Base-by-base conservation (phyloP, 2,797 vertebrate species). In the Pipistrellus nathusii region DNA sequence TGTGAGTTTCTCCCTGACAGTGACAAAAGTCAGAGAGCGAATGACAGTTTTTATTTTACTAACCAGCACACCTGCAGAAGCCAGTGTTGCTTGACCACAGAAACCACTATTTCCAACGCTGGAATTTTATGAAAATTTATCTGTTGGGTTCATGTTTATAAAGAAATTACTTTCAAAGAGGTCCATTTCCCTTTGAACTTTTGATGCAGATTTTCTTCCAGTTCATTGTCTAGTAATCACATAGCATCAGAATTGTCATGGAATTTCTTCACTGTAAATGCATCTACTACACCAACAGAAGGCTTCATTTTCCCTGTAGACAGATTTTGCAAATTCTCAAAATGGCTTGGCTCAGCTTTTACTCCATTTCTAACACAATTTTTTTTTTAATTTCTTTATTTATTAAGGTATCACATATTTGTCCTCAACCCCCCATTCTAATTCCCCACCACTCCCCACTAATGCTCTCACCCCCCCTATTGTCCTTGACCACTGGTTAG, bases 51-150 rank as follows among this genome's bases (percentile, higher is more conserved):
- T 98, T 96, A 98, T 97, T 55, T 98, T 1, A 1, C 98, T 97
- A 97, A 99, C 99, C 81, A 99, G 93, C 73, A 99, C 98, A 62
- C 98, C 98, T 89, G 98, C 98, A 92, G 99, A 98, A 59, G 98
- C 98, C 94, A 99, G 97, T 5, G 99, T 99, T 76, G 98, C 99
- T 32, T 99, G 99, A 59, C 99, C 98, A 91, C 99, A 99, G 99
- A 97, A 99, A 99, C 98, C 98, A 99, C 15, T 98, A 98, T 77
- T 98, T 21, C 96, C 95, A 96, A 99, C 99, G 91, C 97, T 97
- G 4, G 98, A 98, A 94, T 99, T 99, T 97, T 98, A 98, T 59
- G 95, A 95, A 90, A 99, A 99, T 76, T 94, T 97, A 76, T 99
- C 98, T 59, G 91, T 95, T 18, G 98, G 96, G 25, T 98, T 95